A percentile compares a stretch with the other conserved stretches of the same genome.
These are phyloP conservation scores for Rhynchomys soricoides DNA, from an alignment of 2,113 vertebrate genomes.

Conservation along the genomic window DNA sequence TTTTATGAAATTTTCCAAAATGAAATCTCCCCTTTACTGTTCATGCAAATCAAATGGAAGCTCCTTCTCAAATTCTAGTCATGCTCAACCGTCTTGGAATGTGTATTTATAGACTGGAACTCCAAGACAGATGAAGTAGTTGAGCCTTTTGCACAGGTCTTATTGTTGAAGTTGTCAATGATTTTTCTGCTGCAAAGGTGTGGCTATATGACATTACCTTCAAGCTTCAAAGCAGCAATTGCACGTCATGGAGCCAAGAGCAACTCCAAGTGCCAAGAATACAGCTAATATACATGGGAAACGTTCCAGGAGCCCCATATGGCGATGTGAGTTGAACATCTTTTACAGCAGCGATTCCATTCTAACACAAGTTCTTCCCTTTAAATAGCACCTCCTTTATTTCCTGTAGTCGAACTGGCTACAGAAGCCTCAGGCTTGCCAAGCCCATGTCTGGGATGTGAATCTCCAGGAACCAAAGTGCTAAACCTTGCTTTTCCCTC, in stretches of 20 bases:
- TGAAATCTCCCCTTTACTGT: not conserved
- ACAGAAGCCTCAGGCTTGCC: not conserved
- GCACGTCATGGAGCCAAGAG: not conserved
- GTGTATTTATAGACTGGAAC: not conserved
- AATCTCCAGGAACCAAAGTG: conserved; percentile 1
- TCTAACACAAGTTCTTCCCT: conserved; percentile 53
- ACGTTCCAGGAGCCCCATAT: conserved; percentile 68
- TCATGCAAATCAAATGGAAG: not conserved
- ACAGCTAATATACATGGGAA: conserved; percentile 59
- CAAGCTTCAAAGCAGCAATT: conserved; percentile 44
- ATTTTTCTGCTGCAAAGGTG: not conserved
- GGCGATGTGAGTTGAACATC: conserved; percentile 64
- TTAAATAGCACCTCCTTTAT: conserved; percentile 68
- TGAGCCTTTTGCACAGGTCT: not conserved
- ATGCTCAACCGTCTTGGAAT: not conserved
- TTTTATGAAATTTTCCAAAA: not conserved
- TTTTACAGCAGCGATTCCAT: conserved; percentile 62
- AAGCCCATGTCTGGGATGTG: conserved; percentile 61
- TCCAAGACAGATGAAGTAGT: not conserved
- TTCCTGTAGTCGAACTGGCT: conserved; percentile 61
- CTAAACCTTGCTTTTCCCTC: conserved; percentile 60
- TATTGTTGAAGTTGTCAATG: conserved; percentile 1
- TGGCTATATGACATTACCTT: conserved; percentile 1
- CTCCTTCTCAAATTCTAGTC: not conserved
- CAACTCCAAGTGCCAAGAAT: not conserved